Percentiles rank a stretch among this genome's conserved stretches.
phyloP scores from a whole-genome alignment of 2,113 vertebrate genomes.

The Piliocolobus tephrosceles region DNA sequence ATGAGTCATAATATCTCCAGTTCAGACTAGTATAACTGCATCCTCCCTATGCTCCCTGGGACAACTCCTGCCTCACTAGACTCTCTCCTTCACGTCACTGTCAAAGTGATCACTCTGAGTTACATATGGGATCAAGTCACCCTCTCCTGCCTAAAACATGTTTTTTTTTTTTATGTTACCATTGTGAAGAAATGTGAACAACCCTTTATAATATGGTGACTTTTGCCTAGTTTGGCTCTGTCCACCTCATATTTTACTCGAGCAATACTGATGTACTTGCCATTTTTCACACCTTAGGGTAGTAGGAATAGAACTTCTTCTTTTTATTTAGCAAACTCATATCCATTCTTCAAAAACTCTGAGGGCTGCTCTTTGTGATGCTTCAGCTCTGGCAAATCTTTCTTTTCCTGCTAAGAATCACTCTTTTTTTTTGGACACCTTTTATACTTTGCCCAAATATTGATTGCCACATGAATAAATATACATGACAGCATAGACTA shows the following conservation, averaged over 20 bases:
- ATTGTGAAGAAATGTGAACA: background rate
- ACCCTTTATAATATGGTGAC: background rate
- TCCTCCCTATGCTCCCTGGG: background rate
- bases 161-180: background rate
- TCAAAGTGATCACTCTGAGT: background rate
- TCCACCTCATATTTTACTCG: background rate
- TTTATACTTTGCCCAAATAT: background rate
- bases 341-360: background rate
- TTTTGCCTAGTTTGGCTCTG: background rate
- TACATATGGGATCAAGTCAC: background rate
- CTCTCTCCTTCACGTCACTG: background rate
- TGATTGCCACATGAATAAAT: background rate
- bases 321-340: background rate
- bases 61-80: background rate
- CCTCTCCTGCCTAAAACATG: background rate
- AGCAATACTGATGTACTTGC: background rate
- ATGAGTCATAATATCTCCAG: background rate
- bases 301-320: background rate
- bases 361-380: background rate
- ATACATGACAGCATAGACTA: background rate
- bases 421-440: background rate
- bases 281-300: background rate
- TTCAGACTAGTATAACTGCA: background rate
- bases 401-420: background rate
- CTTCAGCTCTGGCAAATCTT: background rate